Conservation (phyloP, 2,797 vertebrate species). For the Avahi laniger region DNA sequence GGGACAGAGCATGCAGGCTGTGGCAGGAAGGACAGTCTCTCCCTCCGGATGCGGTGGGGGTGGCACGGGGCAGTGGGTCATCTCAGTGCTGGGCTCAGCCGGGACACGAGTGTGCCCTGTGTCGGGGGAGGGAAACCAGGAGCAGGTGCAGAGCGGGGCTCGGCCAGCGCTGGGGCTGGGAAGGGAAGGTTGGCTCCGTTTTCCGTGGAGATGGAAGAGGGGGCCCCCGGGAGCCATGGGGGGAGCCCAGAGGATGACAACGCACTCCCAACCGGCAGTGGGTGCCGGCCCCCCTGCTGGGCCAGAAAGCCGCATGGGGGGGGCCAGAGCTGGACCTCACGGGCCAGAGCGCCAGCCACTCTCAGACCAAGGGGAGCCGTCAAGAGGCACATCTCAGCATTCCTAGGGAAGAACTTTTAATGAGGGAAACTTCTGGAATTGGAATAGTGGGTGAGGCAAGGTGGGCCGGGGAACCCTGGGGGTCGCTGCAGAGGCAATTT, state of each 20-base stretch:
- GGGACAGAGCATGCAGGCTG: too few species aligned
- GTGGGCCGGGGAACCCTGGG: too few species aligned
- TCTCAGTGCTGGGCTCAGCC: not conserved
- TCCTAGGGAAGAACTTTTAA: not conserved
- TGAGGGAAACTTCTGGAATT: not conserved
- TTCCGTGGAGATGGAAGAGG: not conserved
- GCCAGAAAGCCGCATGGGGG: not conserved
- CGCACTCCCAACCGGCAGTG: fast-evolving
- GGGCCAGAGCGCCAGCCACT: too few species aligned
- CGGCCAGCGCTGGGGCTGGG: fast-evolving
- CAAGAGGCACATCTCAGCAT: fast-evolving
- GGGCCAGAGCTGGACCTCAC: not conserved
- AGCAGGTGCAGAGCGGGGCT: fast-evolving
- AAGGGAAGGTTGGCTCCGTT: not conserved
- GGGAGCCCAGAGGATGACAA: fast-evolving
- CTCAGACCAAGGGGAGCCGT: too few species aligned
- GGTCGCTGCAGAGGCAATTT: not conserved
- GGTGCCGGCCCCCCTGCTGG: not conserved
- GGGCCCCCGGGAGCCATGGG: fast-evolving
- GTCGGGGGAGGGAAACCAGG: not conserved
- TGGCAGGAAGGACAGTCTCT: too few species aligned
- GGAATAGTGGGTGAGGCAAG: not conserved
- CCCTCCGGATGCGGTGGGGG: too few species aligned
- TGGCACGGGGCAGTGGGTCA: not conserved
- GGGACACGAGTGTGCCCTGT: not conserved